These are phyloP conservation scores for Noctua janthina DNA, from an alignment of 2,888 invertebrate genomes.

Conservation along the genomic window DNA sequence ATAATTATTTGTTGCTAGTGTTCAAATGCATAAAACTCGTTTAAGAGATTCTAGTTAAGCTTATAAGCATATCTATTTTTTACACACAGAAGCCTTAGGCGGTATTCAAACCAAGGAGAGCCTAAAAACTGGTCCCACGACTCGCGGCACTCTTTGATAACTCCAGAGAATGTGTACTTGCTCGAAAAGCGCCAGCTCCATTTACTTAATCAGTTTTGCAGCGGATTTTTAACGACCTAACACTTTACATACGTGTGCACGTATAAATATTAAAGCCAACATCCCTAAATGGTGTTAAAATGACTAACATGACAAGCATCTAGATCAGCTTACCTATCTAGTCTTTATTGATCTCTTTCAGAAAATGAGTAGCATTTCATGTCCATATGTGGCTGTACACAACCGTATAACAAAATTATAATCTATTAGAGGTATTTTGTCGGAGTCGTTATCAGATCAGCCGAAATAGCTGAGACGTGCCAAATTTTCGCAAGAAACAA, in stretches of 20 bases:
- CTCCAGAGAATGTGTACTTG: constrained; percentile 67
- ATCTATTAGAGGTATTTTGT: constrained; percentile 57
- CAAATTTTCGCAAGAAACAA: constrained; percentile 83
- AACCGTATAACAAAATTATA: constrained; percentile 49
- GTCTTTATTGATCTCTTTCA: constrained; percentile 47
- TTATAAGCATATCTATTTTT: constrained; percentile 71
- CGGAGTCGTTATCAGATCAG: constrained; percentile 76
- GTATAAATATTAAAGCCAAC: constrained; percentile 34
- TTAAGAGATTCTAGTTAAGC: constrained; percentile 64
- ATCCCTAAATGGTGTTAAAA: constrained; percentile 37
- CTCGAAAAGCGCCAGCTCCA: constrained; percentile 74
- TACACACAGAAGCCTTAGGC: constrained; percentile 75
- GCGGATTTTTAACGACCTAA: constrained; percentile 53
- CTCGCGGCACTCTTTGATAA: constrained; percentile 80
- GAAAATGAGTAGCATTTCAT: constrained; percentile 38
- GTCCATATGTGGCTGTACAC: constrained; percentile 32
- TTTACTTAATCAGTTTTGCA: constrained; percentile 77
- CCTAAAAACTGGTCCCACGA: constrained; percentile 80
- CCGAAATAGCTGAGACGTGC: constrained; percentile 82
- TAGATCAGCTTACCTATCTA: constrained; percentile 33
- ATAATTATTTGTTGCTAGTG: constrained; percentile 59
- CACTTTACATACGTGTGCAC: constrained; percentile 39
- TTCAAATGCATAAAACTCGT: constrained; percentile 63
- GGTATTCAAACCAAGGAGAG: constrained; percentile 75
- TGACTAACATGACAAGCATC: constrained; percentile 43